Evolutionary conservation across 1,140 invertebrate genomes (phyloP), one percentile per base, ranked within the genome.

Genomic region (Odontomachus brunneus): DNA sequence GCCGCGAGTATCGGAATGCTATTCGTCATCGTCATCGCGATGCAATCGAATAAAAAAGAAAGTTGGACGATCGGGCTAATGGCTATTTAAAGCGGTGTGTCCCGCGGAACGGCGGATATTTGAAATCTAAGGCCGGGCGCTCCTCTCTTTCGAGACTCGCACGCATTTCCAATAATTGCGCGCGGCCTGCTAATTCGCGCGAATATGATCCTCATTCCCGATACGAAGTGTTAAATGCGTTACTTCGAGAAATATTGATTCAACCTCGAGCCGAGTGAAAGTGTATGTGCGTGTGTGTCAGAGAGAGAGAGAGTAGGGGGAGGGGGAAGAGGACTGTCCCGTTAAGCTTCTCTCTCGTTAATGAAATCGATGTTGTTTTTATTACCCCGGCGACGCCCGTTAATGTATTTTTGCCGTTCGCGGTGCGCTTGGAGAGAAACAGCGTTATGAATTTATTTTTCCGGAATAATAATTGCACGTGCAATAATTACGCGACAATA

Each of bases 1-100:
- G 59, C 48, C 14, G 14, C 44, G 75, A 14, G 51, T 80, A 80
- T 80, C 65, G 75, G 75, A 80, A 80, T 80, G 26, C 75, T 80
- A 80, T 80, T 71, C 65, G 75, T 80, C 75, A 80, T 71, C 75
- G 75, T 80, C 75, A n/a, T 80, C 75, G 51, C 65, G 53, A 80
- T 44, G 38, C n/a, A 71, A 57, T 44, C 75, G n/a, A 53, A 80
- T 57, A 22, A 69, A n/a, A 78, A 78, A 67, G 51, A 69, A 80
- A 48, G 65, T 69, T 71, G 48, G 24, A 69, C 29, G 62, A 67
- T 22, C 63, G 22, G 12, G 17, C 53, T 80, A 80, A 80, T 80
- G 65, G 51, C 33, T 57, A 69, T 80, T 80, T 80, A 80, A 80
- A 44, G 38, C 66, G 65, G 51, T 14, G 15, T 24, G n/a, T 19